Conservation (phyloP, 2,113 vertebrate species). For the Psittacara wagleri region DNA sequence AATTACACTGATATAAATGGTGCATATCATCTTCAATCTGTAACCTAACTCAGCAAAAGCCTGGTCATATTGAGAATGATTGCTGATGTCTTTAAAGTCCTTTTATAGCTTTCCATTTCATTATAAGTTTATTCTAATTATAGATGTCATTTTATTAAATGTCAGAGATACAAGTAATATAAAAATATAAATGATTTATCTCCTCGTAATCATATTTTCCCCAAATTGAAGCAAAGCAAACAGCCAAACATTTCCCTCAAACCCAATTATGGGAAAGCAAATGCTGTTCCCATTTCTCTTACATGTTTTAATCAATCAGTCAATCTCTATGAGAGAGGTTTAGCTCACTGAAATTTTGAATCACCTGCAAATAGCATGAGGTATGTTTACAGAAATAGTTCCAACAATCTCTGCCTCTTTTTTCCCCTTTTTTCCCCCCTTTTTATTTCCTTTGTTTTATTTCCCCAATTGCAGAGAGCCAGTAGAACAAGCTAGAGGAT, state of each 20-base stretch:
- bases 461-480: accelerated
- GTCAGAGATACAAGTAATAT: not conserved
- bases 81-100: not conserved
- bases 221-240: not conserved
- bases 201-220: not conserved
- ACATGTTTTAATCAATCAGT: not conserved
- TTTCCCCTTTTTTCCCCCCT: not conserved
- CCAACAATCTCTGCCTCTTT: not conserved
- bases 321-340: not conserved
- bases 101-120: not conserved
- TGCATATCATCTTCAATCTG: accelerated
- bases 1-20: not conserved
- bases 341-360: not conserved
- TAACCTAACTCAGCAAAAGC: not conserved
- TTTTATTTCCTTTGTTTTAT: not conserved
- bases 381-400: not conserved
- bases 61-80: not conserved
- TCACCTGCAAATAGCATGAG: not conserved
- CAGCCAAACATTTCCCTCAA: not conserved
- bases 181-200: not conserved
- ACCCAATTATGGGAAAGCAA: not conserved
- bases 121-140: not conserved
- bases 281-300: not conserved
- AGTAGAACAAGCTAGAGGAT: not conserved
- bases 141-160: not conserved